These are phyloP conservation scores for Fopius arisanus DNA, from an alignment of 1,140 invertebrate genomes.

Conservation along the genomic window DNA sequence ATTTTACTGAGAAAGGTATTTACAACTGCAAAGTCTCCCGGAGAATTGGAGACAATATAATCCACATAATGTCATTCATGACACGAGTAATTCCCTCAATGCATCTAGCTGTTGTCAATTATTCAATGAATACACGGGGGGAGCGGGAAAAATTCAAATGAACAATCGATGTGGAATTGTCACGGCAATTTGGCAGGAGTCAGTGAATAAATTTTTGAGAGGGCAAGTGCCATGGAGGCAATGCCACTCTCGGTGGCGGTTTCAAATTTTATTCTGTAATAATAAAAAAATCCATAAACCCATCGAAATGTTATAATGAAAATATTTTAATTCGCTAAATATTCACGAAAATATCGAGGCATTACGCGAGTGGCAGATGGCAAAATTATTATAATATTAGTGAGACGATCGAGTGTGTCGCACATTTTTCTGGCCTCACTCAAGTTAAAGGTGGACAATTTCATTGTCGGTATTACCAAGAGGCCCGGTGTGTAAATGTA, in stretches of 20 bases:
- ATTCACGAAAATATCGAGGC: no score
- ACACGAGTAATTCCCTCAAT: no score
- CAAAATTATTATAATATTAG: not conserved
- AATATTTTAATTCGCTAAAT: no score
- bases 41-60: no score
- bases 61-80: no score
- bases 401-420: constrained; percentile 37
- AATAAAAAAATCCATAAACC: no score
- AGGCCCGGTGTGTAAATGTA: constrained; percentile 45
- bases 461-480: constrained; percentile 27
- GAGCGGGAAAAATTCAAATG: not conserved
- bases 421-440: not conserved
- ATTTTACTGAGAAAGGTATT: no score
- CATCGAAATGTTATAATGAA: no score
- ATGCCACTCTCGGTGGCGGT: not conserved
- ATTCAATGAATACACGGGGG: not conserved
- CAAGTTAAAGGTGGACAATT: constrained; percentile 35
- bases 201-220: not conserved
- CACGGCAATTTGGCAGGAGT: not conserved
- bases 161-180: not conserved
- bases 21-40: no score
- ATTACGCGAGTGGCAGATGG: not conserved
- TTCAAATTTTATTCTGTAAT: no score
- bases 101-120: not conserved
- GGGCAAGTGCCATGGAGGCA: not conserved